Conservation (phyloP, 2,888 invertebrate species). For the Abscondita cerata region DNA sequence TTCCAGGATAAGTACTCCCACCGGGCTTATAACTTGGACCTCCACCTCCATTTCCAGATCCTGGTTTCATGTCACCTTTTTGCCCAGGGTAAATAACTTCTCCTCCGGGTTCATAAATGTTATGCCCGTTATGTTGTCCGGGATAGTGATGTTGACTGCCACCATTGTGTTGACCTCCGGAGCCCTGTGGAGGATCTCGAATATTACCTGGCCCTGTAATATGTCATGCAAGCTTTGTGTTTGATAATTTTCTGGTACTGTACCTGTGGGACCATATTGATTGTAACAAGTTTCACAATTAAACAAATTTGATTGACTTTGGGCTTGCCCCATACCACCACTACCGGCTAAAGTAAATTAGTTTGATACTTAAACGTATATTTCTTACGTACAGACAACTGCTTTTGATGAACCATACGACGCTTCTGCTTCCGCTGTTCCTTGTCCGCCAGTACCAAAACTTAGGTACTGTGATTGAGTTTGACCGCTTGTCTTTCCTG, state of each 20-base stretch:
- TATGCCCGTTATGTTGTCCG: neutral
- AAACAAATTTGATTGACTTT: slow-evolving; percentile 79
- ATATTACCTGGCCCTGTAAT: no score
- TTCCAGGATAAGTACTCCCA: no score
- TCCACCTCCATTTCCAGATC: neutral
- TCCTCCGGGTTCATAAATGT: slow-evolving; percentile 7
- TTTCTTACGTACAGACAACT: slow-evolving; percentile 66
- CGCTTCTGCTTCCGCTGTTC: slow-evolving; percentile 84
- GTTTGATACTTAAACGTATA: slow-evolving; percentile 51
- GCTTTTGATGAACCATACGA: slow-evolving; percentile 74
- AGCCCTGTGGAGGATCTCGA: no score
- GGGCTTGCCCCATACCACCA: slow-evolving; percentile 88
- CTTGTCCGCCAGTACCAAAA: slow-evolving; percentile 65
- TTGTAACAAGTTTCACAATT: slow-evolving; percentile 73
- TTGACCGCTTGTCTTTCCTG: slow-evolving; percentile 71
- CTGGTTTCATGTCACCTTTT: neutral
- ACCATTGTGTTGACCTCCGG: neutral
- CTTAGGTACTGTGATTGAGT: slow-evolving; percentile 86
- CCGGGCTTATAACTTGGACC: no score
- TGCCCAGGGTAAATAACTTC: slow-evolving; percentile 8
- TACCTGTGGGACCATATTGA: no score
- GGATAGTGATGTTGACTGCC: neutral
- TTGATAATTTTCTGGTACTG: neutral
- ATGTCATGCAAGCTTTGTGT: neutral
- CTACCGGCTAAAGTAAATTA: slow-evolving; percentile 68